Evolutionary conservation across 2,113 vertebrate genomes (phyloP).

Genomic region (Malurus alboscapulatus): DNA sequence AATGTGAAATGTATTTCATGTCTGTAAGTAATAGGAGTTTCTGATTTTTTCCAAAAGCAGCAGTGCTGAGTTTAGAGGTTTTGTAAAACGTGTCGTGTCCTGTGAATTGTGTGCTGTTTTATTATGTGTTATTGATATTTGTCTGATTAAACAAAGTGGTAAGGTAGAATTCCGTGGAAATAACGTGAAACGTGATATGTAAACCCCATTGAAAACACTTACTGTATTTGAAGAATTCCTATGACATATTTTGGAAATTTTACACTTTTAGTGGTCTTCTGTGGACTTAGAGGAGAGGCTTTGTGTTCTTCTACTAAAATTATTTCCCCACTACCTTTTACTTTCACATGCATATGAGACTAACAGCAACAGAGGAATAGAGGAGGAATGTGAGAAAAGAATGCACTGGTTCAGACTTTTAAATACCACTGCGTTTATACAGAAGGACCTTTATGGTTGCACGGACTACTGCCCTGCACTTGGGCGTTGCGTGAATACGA

Average conservation of each 20-base stretch:
- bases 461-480: constrained; percentile 47
- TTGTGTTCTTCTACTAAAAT: constrained; percentile 65
- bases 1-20: constrained; percentile 69
- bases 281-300: constrained; percentile 63
- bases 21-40: constrained; percentile 66
- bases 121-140: constrained; percentile 71
- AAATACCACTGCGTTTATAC: constrained; percentile 49
- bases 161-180: constrained; percentile 67
- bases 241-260: constrained; percentile 62
- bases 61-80: constrained; percentile 70
- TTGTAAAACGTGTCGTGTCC: constrained; percentile 72
- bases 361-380: constrained; percentile 68
- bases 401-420: constrained; percentile 56
- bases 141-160: constrained; percentile 71
- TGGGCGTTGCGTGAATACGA: constrained; percentile 1
- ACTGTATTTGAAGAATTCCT: constrained; percentile 62
- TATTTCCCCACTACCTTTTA: constrained; percentile 61
- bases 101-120: constrained; percentile 66
- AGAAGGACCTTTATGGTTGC: constrained; percentile 48
- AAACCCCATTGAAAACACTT: constrained; percentile 54
- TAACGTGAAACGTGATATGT: constrained; percentile 57
- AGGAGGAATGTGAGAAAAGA: constrained; percentile 54
- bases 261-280: constrained; percentile 69
- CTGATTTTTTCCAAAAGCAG: constrained; percentile 56
- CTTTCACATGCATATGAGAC: constrained; percentile 57